Evolutionary conservation across 2,797 vertebrate species (phyloP).

Genomic region (Natrix natrix): DNA sequence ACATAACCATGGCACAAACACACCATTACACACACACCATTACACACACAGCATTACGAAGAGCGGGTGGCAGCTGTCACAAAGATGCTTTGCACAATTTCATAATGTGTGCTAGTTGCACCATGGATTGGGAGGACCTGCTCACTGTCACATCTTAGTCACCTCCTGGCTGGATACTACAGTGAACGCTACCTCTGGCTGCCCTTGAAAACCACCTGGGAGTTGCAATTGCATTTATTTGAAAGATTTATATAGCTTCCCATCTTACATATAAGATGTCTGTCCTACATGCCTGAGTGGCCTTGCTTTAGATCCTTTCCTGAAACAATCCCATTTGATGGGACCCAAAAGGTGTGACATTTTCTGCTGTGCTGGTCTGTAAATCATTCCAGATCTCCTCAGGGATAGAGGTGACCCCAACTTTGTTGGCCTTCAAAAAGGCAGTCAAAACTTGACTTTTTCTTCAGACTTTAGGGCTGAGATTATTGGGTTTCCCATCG

Average conservation of each 20-base stretch:
- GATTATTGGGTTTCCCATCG: neutral
- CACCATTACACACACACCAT: neutral
- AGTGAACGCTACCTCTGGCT: neutral
- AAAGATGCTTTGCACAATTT: neutral
- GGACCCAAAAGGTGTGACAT: neutral
- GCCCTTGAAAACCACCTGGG: neutral
- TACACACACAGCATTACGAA: neutral
- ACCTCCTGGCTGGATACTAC: neutral
- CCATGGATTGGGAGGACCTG: neutral
- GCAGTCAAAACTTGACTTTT: neutral
- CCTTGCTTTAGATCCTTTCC: neutral
- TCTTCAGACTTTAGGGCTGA: neutral
- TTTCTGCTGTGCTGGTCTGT: neutral
- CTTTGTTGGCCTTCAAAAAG: neutral
- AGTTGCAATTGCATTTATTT: neutral
- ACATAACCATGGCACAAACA: neutral
- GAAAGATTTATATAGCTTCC: neutral
- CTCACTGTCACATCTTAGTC: neutral
- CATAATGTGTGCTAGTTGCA: neutral
- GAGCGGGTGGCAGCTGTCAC: neutral
- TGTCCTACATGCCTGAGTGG: neutral
- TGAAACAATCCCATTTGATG: neutral
- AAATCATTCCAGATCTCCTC: neutral
- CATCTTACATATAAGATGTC: neutral
- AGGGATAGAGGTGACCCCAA: neutral